Evolutionary conservation across 2,797 vertebrate species (phyloP), one percentile per base, ranked within the genome.

Genomic region (Leucoraja ocellata): DNA sequence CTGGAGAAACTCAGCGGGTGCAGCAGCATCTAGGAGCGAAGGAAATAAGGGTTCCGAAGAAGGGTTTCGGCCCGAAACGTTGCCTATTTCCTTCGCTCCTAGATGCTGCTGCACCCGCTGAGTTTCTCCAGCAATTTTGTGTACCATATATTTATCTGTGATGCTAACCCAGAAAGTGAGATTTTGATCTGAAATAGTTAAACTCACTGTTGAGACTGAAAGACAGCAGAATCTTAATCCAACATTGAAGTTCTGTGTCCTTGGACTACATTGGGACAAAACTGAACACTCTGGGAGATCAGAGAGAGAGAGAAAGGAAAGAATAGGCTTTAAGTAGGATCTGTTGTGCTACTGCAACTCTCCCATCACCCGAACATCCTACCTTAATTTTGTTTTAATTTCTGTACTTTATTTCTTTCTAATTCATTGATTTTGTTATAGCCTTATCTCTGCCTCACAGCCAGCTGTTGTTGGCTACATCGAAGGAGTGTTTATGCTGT

Each of bases 381-480:
- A 36, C 23, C n/a, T 88, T 65, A n/a, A 8, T 86, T 88, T 7
- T 18, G 11, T 68, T 88, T 88, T 88, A 5, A 68, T 68, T 68
- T 63, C 32, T 65, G 6, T 68, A 18, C 61, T 88, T 65, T 88
- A 23, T 68, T 68, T 88, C 83, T 32, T 68, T 9, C 84, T 68
- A 88, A 68, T 88, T 32, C 63, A 16, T 88, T 88, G 84, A 88
- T 88, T 68, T 88, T 88, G 84, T 88, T 21, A 18, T 88, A 32
- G 63, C 61, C 63, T 88, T 88, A 88, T 88, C 84, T 68, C 63
- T 88, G 14, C 1, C 63, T 68, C 63, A 3, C 84, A 88, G 84
- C 84, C 84, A 88, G 84, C 63, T 88, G 84, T 68, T 88, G 84
- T 88, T 88, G n/a, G 46, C 46, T 84, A 36, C 84, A 88, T 68